Evolutionary conservation across 2,113 vertebrate genomes (phyloP), one percentile per base, ranked within the genome.

Genomic region (Cryptomyrus ogoouensis): DNA sequence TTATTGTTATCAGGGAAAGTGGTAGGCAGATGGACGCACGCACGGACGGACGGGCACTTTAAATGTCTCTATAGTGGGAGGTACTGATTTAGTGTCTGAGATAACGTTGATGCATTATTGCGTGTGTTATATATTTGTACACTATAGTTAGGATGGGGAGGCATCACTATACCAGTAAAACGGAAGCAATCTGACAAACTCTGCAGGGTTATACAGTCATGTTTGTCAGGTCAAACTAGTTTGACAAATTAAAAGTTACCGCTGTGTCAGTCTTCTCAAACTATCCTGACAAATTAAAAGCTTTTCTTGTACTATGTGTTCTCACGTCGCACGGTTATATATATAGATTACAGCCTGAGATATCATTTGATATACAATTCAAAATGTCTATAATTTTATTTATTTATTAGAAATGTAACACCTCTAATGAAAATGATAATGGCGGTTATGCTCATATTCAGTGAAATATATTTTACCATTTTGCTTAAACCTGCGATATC

Each of bases 191-290:
- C n/a, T 70, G 62, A 70, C n/a, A 70, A 27, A 31, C 62, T 70
- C 3, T 31, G 62, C 50, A 52, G 50, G 62, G 62, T 31, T 70
- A 35, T 35, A 70, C 62, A 70, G 10, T 31, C 62, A 27, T 12
- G 62, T 70, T 70, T 31, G 62, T 70, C 62, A 31, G 62, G n/a
- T 70, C 62, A 31, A 13, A 70, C 62, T 70, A 70, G 62, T 70
- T 70, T 70, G 62, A 70, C 62, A 70, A 70, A 70, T 70, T 70
- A 70, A 70, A 70, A 70, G 62, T 70, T 70, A 70, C 62, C 62
- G 10, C 62, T 27, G 27, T 31, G 62, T 27, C 62, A 70, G 62
- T 70, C 62, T 70, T 70, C 27, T 70, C 62, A 70, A 31, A 31
- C 62, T 13, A 50, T 84, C 80, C 89, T 89, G 42, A 84, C 83